These are phyloP conservation scores for Podarcis cretensis DNA, from an alignment of 2,113 vertebrate genomes.

Conservation along the genomic window DNA sequence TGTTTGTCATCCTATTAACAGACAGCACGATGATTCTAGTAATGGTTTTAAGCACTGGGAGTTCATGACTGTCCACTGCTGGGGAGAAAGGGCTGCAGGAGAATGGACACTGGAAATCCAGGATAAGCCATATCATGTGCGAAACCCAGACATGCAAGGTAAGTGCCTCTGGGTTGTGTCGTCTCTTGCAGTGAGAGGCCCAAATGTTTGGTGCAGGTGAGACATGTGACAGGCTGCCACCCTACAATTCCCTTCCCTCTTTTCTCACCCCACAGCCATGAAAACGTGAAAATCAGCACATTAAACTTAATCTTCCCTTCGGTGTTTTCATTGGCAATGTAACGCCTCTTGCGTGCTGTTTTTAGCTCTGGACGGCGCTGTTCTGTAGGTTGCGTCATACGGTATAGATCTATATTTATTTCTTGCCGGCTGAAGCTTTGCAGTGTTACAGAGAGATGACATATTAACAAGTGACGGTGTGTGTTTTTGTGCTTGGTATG, in stretches of 20 bases:
- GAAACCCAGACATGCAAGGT: conserved; percentile 86
- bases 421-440: not conserved
- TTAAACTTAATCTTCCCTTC: not conserved
- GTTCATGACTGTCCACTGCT: conserved; percentile 95
- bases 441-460: not conserved
- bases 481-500: not conserved
- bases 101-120: conserved; percentile 90
- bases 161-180: conserved; percentile 43
- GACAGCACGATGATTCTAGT: conserved; percentile 84
- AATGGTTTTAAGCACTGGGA: conserved; percentile 95
- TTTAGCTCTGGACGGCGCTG: too few relatives aligned
- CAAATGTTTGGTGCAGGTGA: too few relatives aligned
- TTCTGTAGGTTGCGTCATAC: not conserved
- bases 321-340: not conserved
- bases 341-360: not conserved
- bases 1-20: conserved; percentile 41
- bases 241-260: not conserved
- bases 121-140: conserved; percentile 84
- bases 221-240: not conserved
- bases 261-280: not conserved
- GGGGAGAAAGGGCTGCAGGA: conserved; percentile 89
- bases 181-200: too few relatives aligned
- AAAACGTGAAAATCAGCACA: not conserved
- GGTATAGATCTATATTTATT: not conserved
- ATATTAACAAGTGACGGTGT: not conserved